Evolutionary conservation across 2,113 vertebrate species (phyloP).

Genomic region (Xenopus tropicalis): DNA sequence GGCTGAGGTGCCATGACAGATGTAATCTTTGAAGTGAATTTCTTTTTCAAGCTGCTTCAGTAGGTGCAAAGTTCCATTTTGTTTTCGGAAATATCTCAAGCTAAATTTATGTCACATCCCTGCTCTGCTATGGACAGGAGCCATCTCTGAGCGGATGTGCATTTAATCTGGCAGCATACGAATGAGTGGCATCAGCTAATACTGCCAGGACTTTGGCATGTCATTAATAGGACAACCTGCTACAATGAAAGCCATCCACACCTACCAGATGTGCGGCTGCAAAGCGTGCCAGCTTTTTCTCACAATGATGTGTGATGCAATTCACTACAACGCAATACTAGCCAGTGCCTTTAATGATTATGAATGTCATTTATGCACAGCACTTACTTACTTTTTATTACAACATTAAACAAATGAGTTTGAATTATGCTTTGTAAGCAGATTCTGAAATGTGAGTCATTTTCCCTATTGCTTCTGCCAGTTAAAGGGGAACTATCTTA

Average conservation of each 20-base stretch:
- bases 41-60: background rate
- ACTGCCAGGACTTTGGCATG: slow-evolving; percentile 66
- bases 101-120: slow-evolving; percentile 40
- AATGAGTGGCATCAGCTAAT: slow-evolving; percentile 63
- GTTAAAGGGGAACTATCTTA: background rate
- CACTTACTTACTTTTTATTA: slow-evolving; percentile 13
- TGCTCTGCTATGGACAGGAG: slow-evolving; percentile 61
- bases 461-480: background rate
- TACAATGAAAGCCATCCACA: slow-evolving; percentile 72
- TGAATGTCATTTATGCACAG: slow-evolving; percentile 27
- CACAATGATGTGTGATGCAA: slow-evolving; percentile 58
- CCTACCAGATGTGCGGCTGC: slow-evolving; percentile 73
- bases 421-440: slow-evolving; percentile 7
- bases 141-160: slow-evolving; percentile 58
- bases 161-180: slow-evolving; percentile 63
- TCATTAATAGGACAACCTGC: slow-evolving; percentile 62
- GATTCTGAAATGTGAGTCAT: background rate
- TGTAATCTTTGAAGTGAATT: no score
- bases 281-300: slow-evolving; percentile 66
- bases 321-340: slow-evolving; percentile 23
- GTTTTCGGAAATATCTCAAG: slow-evolving; percentile 28
- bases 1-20: no score
- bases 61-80: slow-evolving; percentile 27
- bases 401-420: background rate
- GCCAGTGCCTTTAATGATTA: slow-evolving; percentile 22